A percentile compares a stretch with the other conserved stretches of the same genome.
Evolutionary conservation across 2,113 vertebrate genomes (phyloP).

Genomic region (Chionis minor): DNA sequence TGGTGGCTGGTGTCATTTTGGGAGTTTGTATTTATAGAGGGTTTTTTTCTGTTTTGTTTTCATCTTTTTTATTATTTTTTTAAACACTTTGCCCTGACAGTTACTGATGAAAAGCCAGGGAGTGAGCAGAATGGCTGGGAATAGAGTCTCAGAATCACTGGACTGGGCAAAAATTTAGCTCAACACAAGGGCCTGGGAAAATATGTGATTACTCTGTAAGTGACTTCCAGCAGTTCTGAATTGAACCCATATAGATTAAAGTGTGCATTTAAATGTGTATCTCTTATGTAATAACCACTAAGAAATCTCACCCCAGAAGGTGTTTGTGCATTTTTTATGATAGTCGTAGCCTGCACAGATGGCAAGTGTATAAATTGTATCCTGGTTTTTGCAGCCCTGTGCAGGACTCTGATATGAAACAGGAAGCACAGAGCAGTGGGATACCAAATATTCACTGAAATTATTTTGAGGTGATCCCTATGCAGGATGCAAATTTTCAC

Average conservation of each 20-base stretch:
- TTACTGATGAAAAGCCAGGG: not conserved
- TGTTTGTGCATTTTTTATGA: not conserved
- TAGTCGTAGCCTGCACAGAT: not conserved
- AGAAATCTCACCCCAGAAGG: conserved; percentile 34
- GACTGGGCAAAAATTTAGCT: not conserved
- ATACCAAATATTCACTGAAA: not conserved
- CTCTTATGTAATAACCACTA: not conserved
- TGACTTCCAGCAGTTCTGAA: not conserved
- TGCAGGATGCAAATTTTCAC: not conserved
- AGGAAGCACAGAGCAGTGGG: not conserved
- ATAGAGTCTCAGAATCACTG: not conserved
- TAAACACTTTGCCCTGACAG: not conserved
- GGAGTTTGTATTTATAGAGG: not conserved
- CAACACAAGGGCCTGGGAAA: not conserved
- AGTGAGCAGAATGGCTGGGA: not conserved
- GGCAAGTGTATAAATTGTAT: not conserved
- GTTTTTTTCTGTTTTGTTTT: not conserved
- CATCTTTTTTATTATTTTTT: not conserved
- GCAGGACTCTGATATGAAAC: not conserved
- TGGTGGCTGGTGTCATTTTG: accelerated
- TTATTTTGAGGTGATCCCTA: not conserved
- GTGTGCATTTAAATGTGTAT: not conserved
- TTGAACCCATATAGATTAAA: not conserved
- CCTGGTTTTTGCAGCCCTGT: not conserved
- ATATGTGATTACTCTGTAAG: not conserved